A percentile compares a stretch with the other conserved stretches of the same genome.
Evolutionary conservation across 1,140 invertebrate genomes (phyloP).

Genomic region (Drosophila burlai): DNA sequence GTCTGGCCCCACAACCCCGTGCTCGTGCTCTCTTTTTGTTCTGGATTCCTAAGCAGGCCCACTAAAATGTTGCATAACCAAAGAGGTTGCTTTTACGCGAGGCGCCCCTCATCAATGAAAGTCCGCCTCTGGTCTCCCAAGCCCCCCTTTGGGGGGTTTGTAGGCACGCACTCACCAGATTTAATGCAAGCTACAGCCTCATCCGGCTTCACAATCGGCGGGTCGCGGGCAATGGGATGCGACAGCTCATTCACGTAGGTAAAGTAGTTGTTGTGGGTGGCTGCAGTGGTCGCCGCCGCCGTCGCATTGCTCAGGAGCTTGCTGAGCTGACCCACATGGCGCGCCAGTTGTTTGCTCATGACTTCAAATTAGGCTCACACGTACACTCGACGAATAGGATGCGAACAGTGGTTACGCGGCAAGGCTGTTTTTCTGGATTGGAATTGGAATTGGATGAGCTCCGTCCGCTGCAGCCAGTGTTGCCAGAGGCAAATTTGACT

Average conservation of each 20-base stretch:
- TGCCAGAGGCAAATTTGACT: too few species aligned
- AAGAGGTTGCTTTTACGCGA: conserved; percentile 26
- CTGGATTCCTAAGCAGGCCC: conserved; percentile 43
- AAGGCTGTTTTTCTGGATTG: background rate
- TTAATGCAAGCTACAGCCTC: conserved; percentile 86
- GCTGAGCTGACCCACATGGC: conserved; percentile 42
- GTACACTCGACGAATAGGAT: conserved; percentile 6
- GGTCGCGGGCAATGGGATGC: conserved; percentile 86
- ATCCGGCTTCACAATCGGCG: conserved; percentile 85
- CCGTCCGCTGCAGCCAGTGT: too few species aligned
- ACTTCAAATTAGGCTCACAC: conserved; percentile 14
- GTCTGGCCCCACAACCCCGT: conserved; percentile 5
- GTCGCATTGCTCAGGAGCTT: conserved; percentile 45
- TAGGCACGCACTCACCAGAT: conserved; percentile 85
- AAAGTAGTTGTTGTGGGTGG: conserved; percentile 85
- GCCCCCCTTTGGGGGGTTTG: background rate
- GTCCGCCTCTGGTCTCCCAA: background rate
- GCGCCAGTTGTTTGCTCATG: conserved; percentile 67
- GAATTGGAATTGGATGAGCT: background rate
- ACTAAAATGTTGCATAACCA: conserved; percentile 66
- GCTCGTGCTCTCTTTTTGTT: conserved; percentile 40
- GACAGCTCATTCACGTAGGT: conserved; percentile 86
- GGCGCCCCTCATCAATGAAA: conserved; percentile 8
- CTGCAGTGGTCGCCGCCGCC: conserved; percentile 29
- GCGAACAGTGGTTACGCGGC: conserved; percentile 16